These are phyloP conservation scores for Drosophila repletoides DNA, from an alignment of 1,140 invertebrate species.

Conservation along the genomic window DNA sequence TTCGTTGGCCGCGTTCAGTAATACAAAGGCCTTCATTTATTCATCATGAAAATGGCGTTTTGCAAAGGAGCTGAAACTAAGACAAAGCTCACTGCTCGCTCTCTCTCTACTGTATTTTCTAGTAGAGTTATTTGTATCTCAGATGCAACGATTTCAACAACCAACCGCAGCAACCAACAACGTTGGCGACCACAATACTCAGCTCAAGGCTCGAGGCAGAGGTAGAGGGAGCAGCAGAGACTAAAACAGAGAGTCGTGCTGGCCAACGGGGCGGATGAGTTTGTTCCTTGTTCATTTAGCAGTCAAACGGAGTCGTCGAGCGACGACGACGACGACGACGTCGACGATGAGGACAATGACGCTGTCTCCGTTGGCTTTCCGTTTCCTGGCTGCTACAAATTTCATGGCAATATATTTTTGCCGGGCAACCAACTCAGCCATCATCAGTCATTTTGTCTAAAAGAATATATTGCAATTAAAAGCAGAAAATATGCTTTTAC, in stretches of 20 bases:
- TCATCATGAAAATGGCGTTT: constrained; percentile 73
- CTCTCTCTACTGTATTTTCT: neutral
- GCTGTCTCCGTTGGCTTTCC: constrained; percentile 73
- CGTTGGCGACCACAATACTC: constrained; percentile 36
- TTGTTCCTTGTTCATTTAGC: constrained; percentile 76
- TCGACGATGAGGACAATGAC: constrained; percentile 28
- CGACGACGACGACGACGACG: constrained; percentile 6
- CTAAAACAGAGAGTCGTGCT: neutral
- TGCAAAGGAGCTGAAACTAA: constrained; percentile 38
- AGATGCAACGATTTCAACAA: constrained; percentile 20
- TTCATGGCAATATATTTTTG: constrained; percentile 77
- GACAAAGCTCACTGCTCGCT: constrained; percentile 60
- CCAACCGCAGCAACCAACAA: constrained; percentile 33
- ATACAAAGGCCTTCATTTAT: constrained; percentile 75
- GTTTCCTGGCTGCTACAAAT: constrained; percentile 70
- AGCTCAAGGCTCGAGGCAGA: neutral
- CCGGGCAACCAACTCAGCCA: constrained; percentile 48
- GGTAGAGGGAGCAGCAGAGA: neutral
- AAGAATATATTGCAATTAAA: constrained; percentile 81
- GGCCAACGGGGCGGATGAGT: constrained; percentile 43
- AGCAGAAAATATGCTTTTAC: constrained; percentile 78
- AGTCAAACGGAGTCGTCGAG: constrained; percentile 65
- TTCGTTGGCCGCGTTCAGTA: constrained; percentile 36
- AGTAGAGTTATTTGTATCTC: constrained; percentile 41
- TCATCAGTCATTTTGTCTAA: constrained; percentile 81